These are phyloP conservation scores for Mobula hypostoma DNA, from an alignment of 2,113 vertebrate genomes.

Conservation along the genomic window DNA sequence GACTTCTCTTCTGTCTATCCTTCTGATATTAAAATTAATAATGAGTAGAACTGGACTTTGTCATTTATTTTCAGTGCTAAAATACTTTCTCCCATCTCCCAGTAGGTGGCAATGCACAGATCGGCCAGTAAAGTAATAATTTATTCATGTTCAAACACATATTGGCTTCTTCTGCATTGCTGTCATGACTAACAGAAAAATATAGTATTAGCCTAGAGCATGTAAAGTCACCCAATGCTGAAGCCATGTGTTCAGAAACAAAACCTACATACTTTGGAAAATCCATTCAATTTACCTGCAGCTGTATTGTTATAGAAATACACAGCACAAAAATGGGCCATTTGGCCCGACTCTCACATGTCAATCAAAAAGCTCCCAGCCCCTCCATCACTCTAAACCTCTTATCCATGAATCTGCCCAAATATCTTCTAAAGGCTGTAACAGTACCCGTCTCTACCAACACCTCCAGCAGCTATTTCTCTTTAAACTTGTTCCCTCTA, in stretches of 20 bases:
- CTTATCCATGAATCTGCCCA: no score
- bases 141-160: background rate
- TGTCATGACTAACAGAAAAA: background rate
- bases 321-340: no score
- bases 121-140: background rate
- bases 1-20: background rate
- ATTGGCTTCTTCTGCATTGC: background rate
- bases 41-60: background rate
- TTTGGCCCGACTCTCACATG: no score
- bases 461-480: no score
- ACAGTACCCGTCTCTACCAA: no score
- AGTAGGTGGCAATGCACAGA: background rate
- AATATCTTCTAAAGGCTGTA: no score
- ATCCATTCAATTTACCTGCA: no score
- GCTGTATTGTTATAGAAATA: no score
- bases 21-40: background rate
- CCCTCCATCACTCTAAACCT: no score
- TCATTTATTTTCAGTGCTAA: background rate
- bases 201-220: background rate
- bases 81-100: background rate
- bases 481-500: no score
- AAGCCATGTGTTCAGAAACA: background rate
- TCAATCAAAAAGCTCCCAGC: no score
- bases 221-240: background rate
- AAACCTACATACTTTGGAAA: no score